Evolutionary conservation across 2,888 invertebrate genomes (phyloP).

Genomic region (Siphonodentalium dalli): DNA sequence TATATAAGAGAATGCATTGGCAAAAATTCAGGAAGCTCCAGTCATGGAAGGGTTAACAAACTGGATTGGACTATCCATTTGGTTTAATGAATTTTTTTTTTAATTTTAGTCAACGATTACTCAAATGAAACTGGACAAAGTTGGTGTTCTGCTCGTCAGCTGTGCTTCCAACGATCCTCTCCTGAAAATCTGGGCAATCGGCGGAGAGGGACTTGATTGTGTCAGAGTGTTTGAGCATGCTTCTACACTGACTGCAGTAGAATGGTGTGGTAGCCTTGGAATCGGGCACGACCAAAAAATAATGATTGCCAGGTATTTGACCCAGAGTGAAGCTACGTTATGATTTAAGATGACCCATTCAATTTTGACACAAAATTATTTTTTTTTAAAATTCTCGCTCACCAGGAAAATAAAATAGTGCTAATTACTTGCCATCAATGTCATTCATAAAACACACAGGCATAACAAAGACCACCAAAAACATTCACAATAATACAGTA

Average conservation of each 20-base stretch:
- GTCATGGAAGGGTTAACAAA: too few relatives aligned
- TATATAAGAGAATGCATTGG: too few relatives aligned
- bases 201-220: conserved; percentile 65
- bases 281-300: conserved; percentile 52
- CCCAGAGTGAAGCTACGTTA: too few relatives aligned
- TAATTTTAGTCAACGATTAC: conserved; percentile 62
- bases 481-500: too few relatives aligned
- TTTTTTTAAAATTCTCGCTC: too few relatives aligned
- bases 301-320: conserved; percentile 50
- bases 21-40: too few relatives aligned
- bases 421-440: too few relatives aligned
- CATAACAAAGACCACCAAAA: too few relatives aligned
- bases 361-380: too few relatives aligned
- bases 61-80: neutral
- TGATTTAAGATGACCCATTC: too few relatives aligned
- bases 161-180: conserved; percentile 66
- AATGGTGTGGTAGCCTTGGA: conserved; percentile 70
- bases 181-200: conserved; percentile 67
- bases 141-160: conserved; percentile 68
- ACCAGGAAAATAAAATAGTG: too few relatives aligned
- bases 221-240: conserved; percentile 67
- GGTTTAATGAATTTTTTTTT: neutral
- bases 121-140: conserved; percentile 68
- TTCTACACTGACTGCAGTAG: conserved; percentile 67
- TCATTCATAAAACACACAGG: too few relatives aligned